Base-by-base conservation (phyloP, 2,888 invertebrate genomes). In the Drosophila falleni region DNA sequence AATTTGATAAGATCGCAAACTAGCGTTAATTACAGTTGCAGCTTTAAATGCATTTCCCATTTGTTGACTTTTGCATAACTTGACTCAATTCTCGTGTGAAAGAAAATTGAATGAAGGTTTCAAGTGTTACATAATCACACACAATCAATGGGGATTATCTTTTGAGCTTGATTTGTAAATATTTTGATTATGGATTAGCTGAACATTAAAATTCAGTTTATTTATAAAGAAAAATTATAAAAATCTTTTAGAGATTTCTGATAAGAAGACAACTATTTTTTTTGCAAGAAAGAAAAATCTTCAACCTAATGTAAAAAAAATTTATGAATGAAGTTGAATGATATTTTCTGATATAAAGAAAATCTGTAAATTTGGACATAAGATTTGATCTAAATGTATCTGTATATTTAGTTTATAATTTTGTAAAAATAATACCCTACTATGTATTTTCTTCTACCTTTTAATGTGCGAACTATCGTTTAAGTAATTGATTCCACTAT, bases 1-100 rank as follows among this genome's bases (percentile, higher is more conserved):
- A 89, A 84, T 78, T 65, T 73, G 82, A 90, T 90, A 90, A 78
- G 76, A 83, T 85, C 75, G 76, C 71, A 77, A 80, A 80, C 81
- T 78, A 78, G 73, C 71, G 64, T 86, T 90, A 87, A 90, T 87
- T 89, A 89, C 80, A 89, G 74, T 82, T 78, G 78, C 85, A 74
- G 88, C 84, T 78, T 90, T 84, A 79, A 66, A 61, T 11, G 54
- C 65, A 72, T 60, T 75, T 71, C 50, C 50, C 29, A 55, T 55
- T 78, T 86, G 78, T 81, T 89, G 76, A 89, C 83, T 77, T 73
- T 78, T 73, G 70, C 75, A 71, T 73, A 76, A 70, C 74, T 66
- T 46, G 56, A 55, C 29, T 42, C 62, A 62, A 64, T 74, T 66
- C 77, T 74, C 82, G 82, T 74, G 80, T 60, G 77, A 81, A 79